These are phyloP conservation scores for Bubo bubo DNA, from an alignment of 2,113 vertebrate species.

Conservation along the genomic window DNA sequence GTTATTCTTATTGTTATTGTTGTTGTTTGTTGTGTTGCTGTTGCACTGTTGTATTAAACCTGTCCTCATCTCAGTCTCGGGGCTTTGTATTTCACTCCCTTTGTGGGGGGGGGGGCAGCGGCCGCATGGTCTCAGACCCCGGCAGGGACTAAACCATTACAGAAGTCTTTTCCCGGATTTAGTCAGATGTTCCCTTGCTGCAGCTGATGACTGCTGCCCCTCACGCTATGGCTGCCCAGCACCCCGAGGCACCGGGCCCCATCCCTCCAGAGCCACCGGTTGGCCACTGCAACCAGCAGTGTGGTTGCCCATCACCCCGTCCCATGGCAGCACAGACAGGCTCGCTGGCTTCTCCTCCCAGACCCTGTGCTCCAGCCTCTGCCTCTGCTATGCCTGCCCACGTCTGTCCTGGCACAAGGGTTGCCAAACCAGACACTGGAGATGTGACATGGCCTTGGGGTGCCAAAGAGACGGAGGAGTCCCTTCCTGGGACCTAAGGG, in stretches of 20 bases:
- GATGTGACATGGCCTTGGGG: accelerated
- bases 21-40: too few relatives aligned
- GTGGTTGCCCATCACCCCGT: neutral
- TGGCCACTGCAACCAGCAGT: neutral
- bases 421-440: neutral
- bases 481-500: neutral
- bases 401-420: neutral
- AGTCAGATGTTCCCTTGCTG: neutral
- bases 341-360: neutral
- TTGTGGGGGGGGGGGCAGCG: too few relatives aligned
- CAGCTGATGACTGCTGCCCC: neutral
- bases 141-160: too few relatives aligned
- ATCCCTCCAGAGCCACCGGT: neutral
- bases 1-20: too few relatives aligned
- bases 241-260: neutral
- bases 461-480: neutral
- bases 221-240: neutral
- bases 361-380: neutral
- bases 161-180: neutral
- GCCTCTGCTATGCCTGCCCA: neutral
- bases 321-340: accelerated
- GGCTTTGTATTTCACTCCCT: too few relatives aligned
- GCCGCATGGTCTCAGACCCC: too few relatives aligned
- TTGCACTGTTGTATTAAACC: too few relatives aligned
- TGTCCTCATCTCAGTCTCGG: too few relatives aligned